Percentiles rank a stretch among this genome's conserved stretches.
phyloP scores from a whole-genome alignment of 2,888 invertebrate genomes.

The Protonemura montana region DNA sequence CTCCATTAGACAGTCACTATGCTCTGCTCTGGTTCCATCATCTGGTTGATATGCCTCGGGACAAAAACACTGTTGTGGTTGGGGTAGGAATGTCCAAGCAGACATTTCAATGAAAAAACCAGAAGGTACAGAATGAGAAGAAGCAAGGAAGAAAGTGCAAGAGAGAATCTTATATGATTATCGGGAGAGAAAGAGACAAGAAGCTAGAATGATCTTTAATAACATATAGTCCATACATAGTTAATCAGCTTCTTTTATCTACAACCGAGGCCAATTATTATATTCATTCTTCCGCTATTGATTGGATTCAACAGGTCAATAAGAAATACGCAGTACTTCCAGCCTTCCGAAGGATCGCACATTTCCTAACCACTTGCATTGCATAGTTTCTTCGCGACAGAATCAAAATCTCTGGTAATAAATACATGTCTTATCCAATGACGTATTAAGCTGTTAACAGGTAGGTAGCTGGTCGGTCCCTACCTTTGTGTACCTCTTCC shows the following conservation, averaged over 20 bases:
- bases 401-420: neutral
- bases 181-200: neutral
- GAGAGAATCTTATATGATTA: slow-evolving; percentile 14
- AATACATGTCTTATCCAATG: neutral
- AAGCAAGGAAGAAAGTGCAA: neutral
- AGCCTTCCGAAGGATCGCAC: too few relatives aligned
- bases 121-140: slow-evolving; percentile 26
- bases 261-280: neutral
- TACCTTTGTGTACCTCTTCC: too few relatives aligned
- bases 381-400: too few relatives aligned
- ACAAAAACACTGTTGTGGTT: slow-evolving; percentile 5
- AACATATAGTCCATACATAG: slow-evolving; percentile 28
- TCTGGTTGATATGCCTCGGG: neutral
- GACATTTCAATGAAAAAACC: slow-evolving; percentile 12
- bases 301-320: neutral
- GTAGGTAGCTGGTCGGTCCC: too few relatives aligned
- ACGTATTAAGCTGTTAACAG: neutral
- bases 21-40: neutral
- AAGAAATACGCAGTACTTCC: too few relatives aligned
- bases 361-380: too few relatives aligned
- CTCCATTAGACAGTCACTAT: neutral
- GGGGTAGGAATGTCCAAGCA: slow-evolving; percentile 25
- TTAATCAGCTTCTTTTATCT: neutral
- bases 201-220: slow-evolving; percentile 29
- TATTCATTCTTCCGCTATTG: neutral